Percentiles rank a stretch among this genome's conserved stretches.
Conservation (phyloP, 1,140 invertebrate genomes). For the Halesus radiatus region DNA sequence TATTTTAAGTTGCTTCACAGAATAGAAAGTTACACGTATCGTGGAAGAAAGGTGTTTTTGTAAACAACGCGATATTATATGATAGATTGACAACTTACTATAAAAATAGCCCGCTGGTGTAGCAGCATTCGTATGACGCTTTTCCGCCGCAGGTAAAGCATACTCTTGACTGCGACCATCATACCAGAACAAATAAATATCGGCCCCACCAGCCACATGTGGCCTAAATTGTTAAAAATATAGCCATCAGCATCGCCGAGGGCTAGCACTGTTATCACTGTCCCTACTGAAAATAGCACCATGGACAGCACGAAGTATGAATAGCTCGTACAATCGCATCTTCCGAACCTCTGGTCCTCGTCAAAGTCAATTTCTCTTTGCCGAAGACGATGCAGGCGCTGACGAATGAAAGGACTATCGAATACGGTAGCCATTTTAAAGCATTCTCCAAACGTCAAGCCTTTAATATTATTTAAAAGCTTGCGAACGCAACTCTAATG, state of each 20-base stretch:
- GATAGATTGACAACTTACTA: conserved; percentile 64
- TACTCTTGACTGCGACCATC: conserved; percentile 78
- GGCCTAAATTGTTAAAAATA: conserved; percentile 72
- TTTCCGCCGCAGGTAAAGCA: conserved; percentile 76
- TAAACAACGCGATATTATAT: neutral
- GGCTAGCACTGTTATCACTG: conserved; percentile 75
- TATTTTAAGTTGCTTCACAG: too few species aligned
- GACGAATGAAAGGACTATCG: conserved; percentile 73
- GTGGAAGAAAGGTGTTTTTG: too few species aligned
- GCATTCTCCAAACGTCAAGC: conserved; percentile 41
- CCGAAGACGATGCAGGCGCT: conserved; percentile 72
- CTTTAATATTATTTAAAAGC: neutral
- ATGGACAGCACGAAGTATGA: conserved; percentile 76
- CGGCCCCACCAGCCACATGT: conserved; percentile 79
- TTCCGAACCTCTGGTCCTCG: conserved; percentile 73
- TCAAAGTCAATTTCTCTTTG: conserved; percentile 74
- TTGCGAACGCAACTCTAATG: neutral
- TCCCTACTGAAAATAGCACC: conserved; percentile 75
- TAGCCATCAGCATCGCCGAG: conserved; percentile 74
- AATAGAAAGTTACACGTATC: too few species aligned
- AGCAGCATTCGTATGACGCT: conserved; percentile 77
- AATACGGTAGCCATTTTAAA: conserved; percentile 72
- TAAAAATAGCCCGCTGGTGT: conserved; percentile 74
- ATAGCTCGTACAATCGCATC: conserved; percentile 78
- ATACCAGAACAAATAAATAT: conserved; percentile 79